Evolutionary conservation across 1,140 invertebrate genomes (phyloP).

Genomic region (Dendrolimus kikuchii): DNA sequence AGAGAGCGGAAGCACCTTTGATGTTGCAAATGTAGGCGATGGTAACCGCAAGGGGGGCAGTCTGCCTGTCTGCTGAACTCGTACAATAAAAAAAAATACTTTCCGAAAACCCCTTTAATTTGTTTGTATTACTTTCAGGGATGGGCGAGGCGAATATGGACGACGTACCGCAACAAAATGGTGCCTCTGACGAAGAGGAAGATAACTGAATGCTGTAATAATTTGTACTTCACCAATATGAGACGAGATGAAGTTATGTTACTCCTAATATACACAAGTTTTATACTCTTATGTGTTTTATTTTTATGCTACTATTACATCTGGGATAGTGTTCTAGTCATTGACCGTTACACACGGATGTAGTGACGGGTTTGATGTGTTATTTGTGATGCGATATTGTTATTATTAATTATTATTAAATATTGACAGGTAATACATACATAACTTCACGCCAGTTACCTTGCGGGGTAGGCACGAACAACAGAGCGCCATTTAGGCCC

Average conservation of each 20-base stretch:
- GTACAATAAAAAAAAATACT: neutral
- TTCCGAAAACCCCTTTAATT: neutral
- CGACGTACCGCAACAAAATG: conserved; percentile 56
- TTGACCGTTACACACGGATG: neutral
- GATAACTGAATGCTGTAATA: conserved; percentile 27
- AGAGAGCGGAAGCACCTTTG: too few relatives aligned
- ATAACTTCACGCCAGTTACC: too few relatives aligned
- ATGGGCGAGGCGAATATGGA: conserved; percentile 58
- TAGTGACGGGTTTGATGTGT: too few relatives aligned
- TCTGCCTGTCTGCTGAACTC: too few relatives aligned
- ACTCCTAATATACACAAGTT: conserved; percentile 33
- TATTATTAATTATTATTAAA: too few relatives aligned
- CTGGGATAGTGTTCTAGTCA: neutral
- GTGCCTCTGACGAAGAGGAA: conserved; percentile 55
- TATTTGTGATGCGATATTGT: too few relatives aligned
- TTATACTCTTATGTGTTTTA: conserved; percentile 24
- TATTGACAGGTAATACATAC: too few relatives aligned
- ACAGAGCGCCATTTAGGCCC: too few relatives aligned
- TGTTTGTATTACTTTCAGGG: conserved; percentile 23
- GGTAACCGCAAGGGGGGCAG: too few relatives aligned
- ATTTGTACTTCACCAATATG: conserved; percentile 14
- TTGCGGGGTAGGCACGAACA: too few relatives aligned
- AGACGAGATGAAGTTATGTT: conserved; percentile 13
- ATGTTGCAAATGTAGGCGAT: too few relatives aligned
- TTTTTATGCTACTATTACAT: conserved; percentile 5